These are phyloP conservation scores for Helostoma temminkii DNA, from an alignment of 2,797 vertebrate species.

Conservation along the genomic window DNA sequence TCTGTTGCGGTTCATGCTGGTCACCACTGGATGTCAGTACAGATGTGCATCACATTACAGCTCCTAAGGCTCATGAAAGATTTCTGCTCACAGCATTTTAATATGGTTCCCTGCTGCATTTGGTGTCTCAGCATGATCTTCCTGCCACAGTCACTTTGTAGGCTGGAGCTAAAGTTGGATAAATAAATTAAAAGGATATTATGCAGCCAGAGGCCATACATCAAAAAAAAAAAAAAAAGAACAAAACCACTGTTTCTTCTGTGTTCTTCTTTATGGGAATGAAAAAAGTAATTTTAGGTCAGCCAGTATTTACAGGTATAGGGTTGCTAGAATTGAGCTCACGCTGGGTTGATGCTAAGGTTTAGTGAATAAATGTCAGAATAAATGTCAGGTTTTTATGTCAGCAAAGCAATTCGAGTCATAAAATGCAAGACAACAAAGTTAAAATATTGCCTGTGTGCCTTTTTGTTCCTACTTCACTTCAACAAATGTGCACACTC, in stretches of 20 bases:
- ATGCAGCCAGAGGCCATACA: background rate
- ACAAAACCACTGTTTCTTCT: too few relatives aligned
- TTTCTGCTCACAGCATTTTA: constrained; percentile 35
- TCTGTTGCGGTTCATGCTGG: background rate
- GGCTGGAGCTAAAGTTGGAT: constrained; percentile 27
- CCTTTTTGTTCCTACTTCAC: constrained; percentile 18
- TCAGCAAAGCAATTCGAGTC: constrained; percentile 40
- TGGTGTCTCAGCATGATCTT: constrained; percentile 39
- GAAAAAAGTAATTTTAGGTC: constrained; percentile 21
- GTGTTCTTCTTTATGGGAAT: constrained; percentile 22
- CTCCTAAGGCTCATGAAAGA: background rate
- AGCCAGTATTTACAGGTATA: constrained; percentile 24
- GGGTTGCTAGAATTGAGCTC: constrained; percentile 48
- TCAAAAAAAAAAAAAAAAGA: too few relatives aligned
- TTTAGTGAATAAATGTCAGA: constrained; percentile 70
- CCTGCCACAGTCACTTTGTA: constrained; percentile 32
- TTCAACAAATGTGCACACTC: constrained; percentile 41
- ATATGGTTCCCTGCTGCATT: constrained; percentile 31
- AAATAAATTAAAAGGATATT: constrained; percentile 18
- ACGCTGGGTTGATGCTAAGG: constrained; percentile 51
- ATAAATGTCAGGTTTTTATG: constrained; percentile 66
- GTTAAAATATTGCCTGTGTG: constrained; percentile 38
- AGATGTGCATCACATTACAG: background rate
- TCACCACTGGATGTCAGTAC: constrained; percentile 53
- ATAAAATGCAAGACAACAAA: constrained; percentile 42